Conservation (phyloP, 92 coral and sea anemone species). For the Umimayanthus kanabou region DNA sequence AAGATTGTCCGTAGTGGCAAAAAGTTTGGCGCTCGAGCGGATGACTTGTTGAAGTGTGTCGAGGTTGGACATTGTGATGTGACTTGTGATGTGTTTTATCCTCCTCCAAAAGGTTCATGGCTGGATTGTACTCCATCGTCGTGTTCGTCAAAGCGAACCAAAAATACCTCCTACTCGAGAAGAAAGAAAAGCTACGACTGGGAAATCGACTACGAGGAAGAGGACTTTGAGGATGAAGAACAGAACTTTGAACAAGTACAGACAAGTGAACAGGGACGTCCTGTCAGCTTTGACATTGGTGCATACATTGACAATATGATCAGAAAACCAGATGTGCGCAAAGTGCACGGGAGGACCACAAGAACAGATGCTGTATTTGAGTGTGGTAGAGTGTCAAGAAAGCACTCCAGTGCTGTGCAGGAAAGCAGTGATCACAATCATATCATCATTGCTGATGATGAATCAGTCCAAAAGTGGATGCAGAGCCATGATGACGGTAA, state of each 20-base stretch:
- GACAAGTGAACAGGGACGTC: not conserved
- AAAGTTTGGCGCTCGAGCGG: conserved; percentile 19
- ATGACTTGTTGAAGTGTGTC: conserved; percentile 2
- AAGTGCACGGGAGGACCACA: not conserved
- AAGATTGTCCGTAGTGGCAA: conserved; percentile 15
- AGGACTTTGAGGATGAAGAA: conserved; percentile 1
- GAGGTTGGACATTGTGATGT: conserved; percentile 4
- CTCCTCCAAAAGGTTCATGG: conserved; percentile 11
- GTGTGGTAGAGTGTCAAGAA: not conserved
- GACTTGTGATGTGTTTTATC: conserved; percentile 8
- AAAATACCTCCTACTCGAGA: conserved; percentile 12
- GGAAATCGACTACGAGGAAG: conserved; percentile 15
- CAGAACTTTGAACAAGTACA: not conserved
- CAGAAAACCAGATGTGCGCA: not conserved
- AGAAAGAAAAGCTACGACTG: conserved; percentile 13
- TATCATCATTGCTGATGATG: conserved; percentile 17
- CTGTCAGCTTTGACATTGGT: conserved; percentile 45
- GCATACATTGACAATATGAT: conserved; percentile 40
- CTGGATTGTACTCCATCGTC: not conserved
- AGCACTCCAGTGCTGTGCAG: not conserved
- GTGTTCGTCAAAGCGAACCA: conserved; percentile 1
- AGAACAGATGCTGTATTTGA: not conserved
- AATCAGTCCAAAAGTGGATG: not conserved
- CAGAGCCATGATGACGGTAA: not conserved
- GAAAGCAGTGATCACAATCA: not conserved